Evolutionary conservation across 2,888 invertebrate species (phyloP), one percentile per base, ranked within the genome.

Genomic region (Chloromyia formosa): DNA sequence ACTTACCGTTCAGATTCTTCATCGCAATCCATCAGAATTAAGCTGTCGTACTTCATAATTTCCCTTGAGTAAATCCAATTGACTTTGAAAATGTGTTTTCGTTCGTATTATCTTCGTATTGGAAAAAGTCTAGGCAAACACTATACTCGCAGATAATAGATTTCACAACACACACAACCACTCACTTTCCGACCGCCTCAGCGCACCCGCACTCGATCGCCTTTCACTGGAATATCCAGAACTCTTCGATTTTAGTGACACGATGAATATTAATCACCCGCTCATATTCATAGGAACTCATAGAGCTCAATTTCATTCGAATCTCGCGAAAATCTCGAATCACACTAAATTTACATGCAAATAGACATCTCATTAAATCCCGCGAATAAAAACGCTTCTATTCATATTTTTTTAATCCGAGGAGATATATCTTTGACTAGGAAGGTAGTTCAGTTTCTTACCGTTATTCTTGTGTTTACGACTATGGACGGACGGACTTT

Each of bases 1-100:
- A 71, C 71, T 71, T 40, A 71, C 71, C 71, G 56, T 71, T 56
- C 71, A 12, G 71, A 71, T 1, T 71, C 71, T 20, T 71, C 71
- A 42, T 71, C 71, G 27, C 71, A 71, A 58, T 71, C 71, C 71
- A 71, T 71, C 40, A 71, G 22, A 12, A 71, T 71, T 2, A 71
- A 40, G 42, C 56, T 71, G 18, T 18, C 16, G 22, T 71, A 71
- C n/a, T 42, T 56, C 71, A 71, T 71, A 3, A 9, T 58, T 40
- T 12, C 7, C 27, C 27, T 35, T 35, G n/a, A 16, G 9, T 53
- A 14, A 53, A 14, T 53, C 16, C 53, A 53, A 53, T 53, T 16
- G 14, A 53, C 16, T 53, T 53, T 16, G 16, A 53, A 53, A 53
- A 53, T 45, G 12, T 45, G 9, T 53, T 16, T 53, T 16, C 16